Percentiles rank a stretch among this genome's conserved stretches.
phyloP scores from a whole-genome alignment of 2,113 vertebrate species.

The Otolemur garnettii region DNA sequence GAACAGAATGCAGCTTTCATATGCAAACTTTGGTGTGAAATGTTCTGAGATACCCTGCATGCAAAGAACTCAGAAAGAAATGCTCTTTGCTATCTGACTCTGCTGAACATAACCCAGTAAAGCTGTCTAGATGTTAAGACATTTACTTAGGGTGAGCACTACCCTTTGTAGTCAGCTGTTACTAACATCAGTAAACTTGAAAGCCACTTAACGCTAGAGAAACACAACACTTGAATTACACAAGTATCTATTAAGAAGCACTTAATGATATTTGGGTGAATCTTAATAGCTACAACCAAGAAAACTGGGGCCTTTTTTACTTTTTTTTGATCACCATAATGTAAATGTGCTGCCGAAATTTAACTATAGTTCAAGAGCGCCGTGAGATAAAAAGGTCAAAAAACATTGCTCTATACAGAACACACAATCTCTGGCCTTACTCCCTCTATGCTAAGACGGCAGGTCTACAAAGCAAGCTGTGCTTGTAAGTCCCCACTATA shows the following conservation, averaged over 20 bases:
- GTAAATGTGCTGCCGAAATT: too few species aligned
- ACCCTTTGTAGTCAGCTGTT: slow-evolving; percentile 6
- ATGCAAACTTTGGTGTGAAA: not conserved
- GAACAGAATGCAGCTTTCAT: not conserved
- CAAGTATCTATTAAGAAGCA: not conserved
- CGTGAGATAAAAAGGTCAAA: too few species aligned
- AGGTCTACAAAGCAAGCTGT: not conserved
- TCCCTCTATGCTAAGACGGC: too few species aligned
- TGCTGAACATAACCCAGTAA: not conserved
- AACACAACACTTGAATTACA: not conserved
- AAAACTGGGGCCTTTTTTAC: not conserved
- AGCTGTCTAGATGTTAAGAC: not conserved
- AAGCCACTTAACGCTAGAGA: not conserved
- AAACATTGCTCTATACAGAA: not conserved
- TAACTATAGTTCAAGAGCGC: too few species aligned
- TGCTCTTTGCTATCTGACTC: not conserved
- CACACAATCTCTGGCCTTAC: not conserved
- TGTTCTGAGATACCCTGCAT: not conserved
- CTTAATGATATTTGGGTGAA: not conserved
- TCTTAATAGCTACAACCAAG: not conserved
- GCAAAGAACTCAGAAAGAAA: not conserved
- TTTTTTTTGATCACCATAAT: too few species aligned
- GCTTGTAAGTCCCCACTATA: too few species aligned
- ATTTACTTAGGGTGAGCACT: slow-evolving; percentile 4
- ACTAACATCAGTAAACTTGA: not conserved